A percentile compares a stretch with the other conserved stretches of the same genome.
Conservation (phyloP, 2,797 vertebrate species). For the Paratrypauchen microcephalus region DNA sequence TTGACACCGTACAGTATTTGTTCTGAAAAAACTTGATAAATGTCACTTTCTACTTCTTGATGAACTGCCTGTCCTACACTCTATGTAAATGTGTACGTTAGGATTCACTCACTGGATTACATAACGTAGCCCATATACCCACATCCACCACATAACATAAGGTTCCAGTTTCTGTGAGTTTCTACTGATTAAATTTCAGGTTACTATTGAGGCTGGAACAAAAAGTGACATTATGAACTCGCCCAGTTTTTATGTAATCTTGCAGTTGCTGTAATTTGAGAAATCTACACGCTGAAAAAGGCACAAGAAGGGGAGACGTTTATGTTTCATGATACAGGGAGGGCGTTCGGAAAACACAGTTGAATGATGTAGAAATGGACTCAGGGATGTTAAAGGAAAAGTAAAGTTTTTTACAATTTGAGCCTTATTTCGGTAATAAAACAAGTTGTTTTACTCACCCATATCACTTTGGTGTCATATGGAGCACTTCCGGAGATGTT, state of each 20-base stretch:
- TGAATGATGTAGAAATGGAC: neutral
- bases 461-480: no score
- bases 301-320: neutral
- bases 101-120: slow-evolving; percentile 26
- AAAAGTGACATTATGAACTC: neutral
- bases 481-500: no score
- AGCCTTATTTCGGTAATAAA: no score
- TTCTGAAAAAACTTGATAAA: slow-evolving; percentile 5
- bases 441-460: no score
- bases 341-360: neutral
- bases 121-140: slow-evolving; percentile 1
- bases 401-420: no score
- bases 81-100: slow-evolving; percentile 15
- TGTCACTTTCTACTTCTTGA: neutral
- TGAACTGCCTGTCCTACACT: neutral
- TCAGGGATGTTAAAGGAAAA: no score
- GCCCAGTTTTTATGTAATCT: neutral
- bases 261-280: neutral
- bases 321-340: neutral
- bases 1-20: neutral
- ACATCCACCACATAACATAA: slow-evolving; percentile 1
- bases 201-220: neutral
- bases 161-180: neutral
- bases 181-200: neutral
- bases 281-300: neutral